Evolutionary conservation across 64 coral and sea anemone genomes (phyloP), one percentile per base, ranked within the genome.

Genomic region (Montipora foliosa): DNA sequence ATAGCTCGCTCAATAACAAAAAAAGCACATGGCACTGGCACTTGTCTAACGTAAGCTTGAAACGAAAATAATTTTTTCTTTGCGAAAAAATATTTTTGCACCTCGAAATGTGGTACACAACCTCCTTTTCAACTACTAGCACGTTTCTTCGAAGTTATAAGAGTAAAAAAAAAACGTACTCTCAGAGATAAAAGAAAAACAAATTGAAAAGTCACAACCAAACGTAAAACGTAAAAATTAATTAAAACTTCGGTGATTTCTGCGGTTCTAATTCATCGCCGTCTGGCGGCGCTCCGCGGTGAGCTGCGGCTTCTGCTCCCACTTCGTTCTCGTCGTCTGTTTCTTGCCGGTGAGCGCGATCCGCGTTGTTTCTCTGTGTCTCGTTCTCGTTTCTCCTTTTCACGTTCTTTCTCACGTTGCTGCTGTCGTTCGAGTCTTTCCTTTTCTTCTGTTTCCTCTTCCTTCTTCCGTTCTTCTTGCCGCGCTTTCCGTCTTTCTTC

Each of bases 231-330:
- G 11, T 24, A 22, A 58, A 82, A 82, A 82, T 24, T 15, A 45
- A 82, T 62, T 62, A 82, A 82, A 82, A 64, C 14, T 82, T 62
- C 24, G 55, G 79, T 62, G 5, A 52, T 15, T 2, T 9, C 12
- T 64, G 61, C 55, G 12, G 22, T 21, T 16, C 8, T 82, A 12
- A 45, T 85, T 85, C 82, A 85, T 71, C 82, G 82, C 44, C 82
- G 25, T 70, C 82, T 85, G 4, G 82, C 44, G 7, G 62, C 44
- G 17, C 89, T 29, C 3, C 61, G 61, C 14, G 61, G 61, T 21
- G 74, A 75, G 50, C 90, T 96, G 16, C 81, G 78, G 74, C 92
- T 94, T 79, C 85, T 84, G 78, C 95, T 97, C 52, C 88, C 87
- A 72, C 91, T 96, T 44, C 89, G 93, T 44, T 50, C 70, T 49